Evolutionary conservation across 2,113 vertebrate genomes (phyloP).

Genomic region (Brevimyrus niger): DNA sequence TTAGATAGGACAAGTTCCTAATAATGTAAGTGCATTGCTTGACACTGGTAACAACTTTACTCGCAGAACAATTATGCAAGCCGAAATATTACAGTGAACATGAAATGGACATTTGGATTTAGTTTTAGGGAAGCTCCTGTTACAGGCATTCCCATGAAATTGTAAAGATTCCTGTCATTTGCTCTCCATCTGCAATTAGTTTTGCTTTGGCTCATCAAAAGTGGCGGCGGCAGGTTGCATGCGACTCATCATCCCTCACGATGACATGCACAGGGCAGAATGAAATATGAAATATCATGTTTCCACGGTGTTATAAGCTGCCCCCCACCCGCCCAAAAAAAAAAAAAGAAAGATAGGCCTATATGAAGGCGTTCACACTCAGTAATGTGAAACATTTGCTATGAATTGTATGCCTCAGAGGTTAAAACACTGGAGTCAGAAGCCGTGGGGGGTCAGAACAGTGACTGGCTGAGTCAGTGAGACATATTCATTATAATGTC

Average conservation of each 20-base stretch:
- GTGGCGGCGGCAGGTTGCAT: slow-evolving; percentile 77
- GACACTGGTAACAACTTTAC: neutral
- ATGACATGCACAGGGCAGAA: slow-evolving; percentile 98
- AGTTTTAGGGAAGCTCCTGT: slow-evolving; percentile 70
- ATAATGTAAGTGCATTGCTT: neutral
- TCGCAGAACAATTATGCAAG: slow-evolving; percentile 50
- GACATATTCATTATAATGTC: slow-evolving; percentile 72
- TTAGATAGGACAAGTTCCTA: neutral
- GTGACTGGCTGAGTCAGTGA: slow-evolving; percentile 59
- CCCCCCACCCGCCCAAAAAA: slow-evolving; percentile 79
- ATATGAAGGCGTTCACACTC: slow-evolving; percentile 97
- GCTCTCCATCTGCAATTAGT: slow-evolving; percentile 97
- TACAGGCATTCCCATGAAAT: slow-evolving; percentile 98
- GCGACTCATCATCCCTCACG: slow-evolving; percentile 91
- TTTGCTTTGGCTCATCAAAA: slow-evolving; percentile 95
- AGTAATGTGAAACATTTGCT: slow-evolving; percentile 99
- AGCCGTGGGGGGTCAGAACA: slow-evolving; percentile 74
- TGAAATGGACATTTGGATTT: slow-evolving; percentile 72
- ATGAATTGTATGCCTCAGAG: slow-evolving; percentile 77
- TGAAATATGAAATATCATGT: slow-evolving; percentile 99
- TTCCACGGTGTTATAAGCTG: slow-evolving; percentile 92
- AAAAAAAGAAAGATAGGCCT: slow-evolving; percentile 60
- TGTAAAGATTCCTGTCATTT: slow-evolving; percentile 99
- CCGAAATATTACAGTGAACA: slow-evolving; percentile 59
- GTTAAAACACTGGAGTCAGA: slow-evolving; percentile 68